phyloP scores from a whole-genome alignment of 2,888 invertebrate species.

The Embidobia sp. region DNA sequence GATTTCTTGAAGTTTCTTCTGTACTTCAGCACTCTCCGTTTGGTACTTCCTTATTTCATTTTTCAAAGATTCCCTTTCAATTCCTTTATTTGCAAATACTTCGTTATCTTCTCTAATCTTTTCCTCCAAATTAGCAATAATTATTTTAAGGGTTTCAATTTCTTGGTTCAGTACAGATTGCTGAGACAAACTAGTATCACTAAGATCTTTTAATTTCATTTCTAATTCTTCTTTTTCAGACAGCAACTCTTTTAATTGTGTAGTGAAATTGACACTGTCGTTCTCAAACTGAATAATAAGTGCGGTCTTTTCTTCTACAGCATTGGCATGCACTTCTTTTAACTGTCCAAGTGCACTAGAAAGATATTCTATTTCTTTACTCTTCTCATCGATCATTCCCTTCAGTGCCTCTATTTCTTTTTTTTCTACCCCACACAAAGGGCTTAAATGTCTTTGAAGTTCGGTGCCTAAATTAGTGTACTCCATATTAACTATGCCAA shows the following conservation, averaged over 20 bases:
- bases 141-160: conserved; percentile 65
- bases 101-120: conserved; percentile 64
- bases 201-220: conserved; percentile 35
- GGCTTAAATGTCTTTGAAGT: conserved; percentile 56
- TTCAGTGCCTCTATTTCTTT: conserved; percentile 47
- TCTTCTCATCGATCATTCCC: conserved; percentile 17
- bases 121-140: conserved; percentile 68
- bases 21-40: conserved; percentile 41
- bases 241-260: conserved; percentile 40
- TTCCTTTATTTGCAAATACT: conserved; percentile 62
- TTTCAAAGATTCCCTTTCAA: conserved; percentile 39
- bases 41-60: conserved; percentile 63
- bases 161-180: conserved; percentile 63
- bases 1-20: conserved; percentile 43
- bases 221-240: conserved; percentile 53
- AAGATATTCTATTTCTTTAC: conserved; percentile 36
- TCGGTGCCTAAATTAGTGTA: conserved; percentile 55
- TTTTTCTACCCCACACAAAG: conserved; percentile 55
- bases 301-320: conserved; percentile 28
- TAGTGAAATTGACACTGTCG: conserved; percentile 43
- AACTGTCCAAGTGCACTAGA: conserved; percentile 46
- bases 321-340: conserved; percentile 8
- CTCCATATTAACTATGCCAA: conserved; percentile 56
- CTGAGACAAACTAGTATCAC: too few relatives aligned
- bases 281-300: conserved; percentile 28